These are phyloP conservation scores for Lydus trimaculatus DNA, from an alignment of 2,888 invertebrate species.

Conservation along the genomic window DNA sequence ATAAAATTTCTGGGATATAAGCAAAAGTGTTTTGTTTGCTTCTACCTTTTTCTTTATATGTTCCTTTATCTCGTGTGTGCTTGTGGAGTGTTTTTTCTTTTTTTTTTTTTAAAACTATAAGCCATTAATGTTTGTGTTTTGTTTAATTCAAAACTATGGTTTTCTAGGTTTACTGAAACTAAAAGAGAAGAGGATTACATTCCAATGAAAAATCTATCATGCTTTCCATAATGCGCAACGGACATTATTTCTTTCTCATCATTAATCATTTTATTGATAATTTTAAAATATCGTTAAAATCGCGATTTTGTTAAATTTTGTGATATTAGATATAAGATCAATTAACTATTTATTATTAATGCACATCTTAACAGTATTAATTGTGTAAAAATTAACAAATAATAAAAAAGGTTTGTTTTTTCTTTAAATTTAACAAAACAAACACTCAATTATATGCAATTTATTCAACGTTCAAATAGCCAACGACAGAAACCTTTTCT, in stretches of 20 bases:
- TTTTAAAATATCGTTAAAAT: not conserved
- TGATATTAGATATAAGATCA: not conserved
- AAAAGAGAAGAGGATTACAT: conserved; percentile 58
- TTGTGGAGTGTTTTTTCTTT: conserved; percentile 41
- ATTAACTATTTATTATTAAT: not conserved
- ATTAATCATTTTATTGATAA: too few species aligned
- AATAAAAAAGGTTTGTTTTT: not conserved
- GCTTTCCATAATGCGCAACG: conserved; percentile 38
- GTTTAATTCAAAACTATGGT: conserved; percentile 20
- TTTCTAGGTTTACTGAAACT: conserved; percentile 56
- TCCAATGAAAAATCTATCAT: conserved; percentile 59
- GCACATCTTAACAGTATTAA: not conserved
- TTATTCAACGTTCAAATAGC: conserved; percentile 6
- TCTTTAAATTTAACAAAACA: not conserved
- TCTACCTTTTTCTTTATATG: conserved; percentile 35
- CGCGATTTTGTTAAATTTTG: not conserved
- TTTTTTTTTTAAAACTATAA: not conserved
- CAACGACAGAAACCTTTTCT: not conserved
- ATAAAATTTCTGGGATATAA: conserved; percentile 46
- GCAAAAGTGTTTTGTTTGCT: not conserved
- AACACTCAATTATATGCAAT: not conserved
- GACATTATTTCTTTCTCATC: not conserved
- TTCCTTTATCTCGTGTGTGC: conserved; percentile 32
- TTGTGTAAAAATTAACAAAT: not conserved
- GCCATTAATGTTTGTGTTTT: not conserved